Base-by-base conservation (phyloP, 2,113 vertebrate species). In the Periophthalmus modestus region DNA sequence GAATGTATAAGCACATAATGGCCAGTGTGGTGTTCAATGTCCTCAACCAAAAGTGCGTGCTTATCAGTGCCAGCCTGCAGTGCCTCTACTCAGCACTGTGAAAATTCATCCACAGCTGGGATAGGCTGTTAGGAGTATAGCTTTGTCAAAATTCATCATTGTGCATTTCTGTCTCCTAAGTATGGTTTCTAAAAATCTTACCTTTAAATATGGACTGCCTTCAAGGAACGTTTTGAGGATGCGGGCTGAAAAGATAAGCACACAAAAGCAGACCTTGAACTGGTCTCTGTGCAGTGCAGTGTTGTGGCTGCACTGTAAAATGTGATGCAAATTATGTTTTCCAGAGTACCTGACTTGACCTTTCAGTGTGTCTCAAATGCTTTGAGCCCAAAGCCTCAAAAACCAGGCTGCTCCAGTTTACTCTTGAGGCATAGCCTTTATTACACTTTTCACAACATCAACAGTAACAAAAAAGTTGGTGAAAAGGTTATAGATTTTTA, bases 1-100 rank as follows among this genome's bases (percentile, higher is more conserved):
- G 66, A 67, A 67, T 15, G 43, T 48, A 67, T 67, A 48, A 67
- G 66, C 46, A 48, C 43, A 48, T 48, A 48, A 48, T n/a, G 46
- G 39, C 11, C 7, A n/a, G 43, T 67, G 66, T 24, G 46, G 43
- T 12, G 4, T 7, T 67, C 11, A 48, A 1, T 48, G 43, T 67
- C 65, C 65, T 13, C 21, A 1, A 23, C 43, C n/a, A 23, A 28
- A 46, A 18, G 66, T 15, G 23, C 48, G 46, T 23, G 13, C 66
- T 67, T 67, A 48, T 67, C 66, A 67, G 39, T 1, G 6, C 13
- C 39, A 48, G 46, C 66, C 43, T 46, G 43, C 39, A 43, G 43
- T 6, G 11, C 34, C 34, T 39, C 19, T 13, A 65, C 62, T n/a
- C 34, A 65, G 34, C 34, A 21, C 66, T 67, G 66, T 23, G n/a